Evolutionary conservation across 2,888 invertebrate genomes (phyloP), one percentile per base, ranked within the genome.

Genomic region (Spodoptera exigua): DNA sequence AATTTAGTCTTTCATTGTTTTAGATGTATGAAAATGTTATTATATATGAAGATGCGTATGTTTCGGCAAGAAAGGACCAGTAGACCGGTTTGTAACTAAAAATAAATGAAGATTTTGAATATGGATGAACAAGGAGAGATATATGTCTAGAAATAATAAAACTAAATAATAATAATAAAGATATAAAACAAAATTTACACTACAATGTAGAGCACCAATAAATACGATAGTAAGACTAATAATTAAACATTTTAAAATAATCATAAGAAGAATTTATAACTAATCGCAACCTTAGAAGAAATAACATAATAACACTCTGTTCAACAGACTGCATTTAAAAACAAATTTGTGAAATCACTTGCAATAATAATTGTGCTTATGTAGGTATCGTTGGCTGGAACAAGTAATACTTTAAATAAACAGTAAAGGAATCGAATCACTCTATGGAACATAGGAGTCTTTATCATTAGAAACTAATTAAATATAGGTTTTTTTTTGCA

Each of bases 341-440:
- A 41, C 44, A 34, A 62, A 17, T 37, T 45, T 37, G 43, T 56
- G 40, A 36, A 27, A 67, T 46, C 58, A 2, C 11, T 12, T 18
- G 10, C 7, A 43, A 47, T 63, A 21, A n/a, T n/a, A 36, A 46
- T 21, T 39, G 27, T 3, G 43, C 35, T 62, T 63, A 45, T 68
- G 47, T 46, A 45, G 62, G 47, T 46, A 40, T 27, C n/a, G 16
- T 36, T 35, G 7, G 7, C 10, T 17, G 32, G 39, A 61, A 53
- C 14, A 43, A 47, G 3, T 68, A 67, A 67, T 55, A 68, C 59
- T 64, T 61, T 48, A 27, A 9, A 40, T 16, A 41, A 48, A 52
- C 7, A n/a, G 27, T 27, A 0, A 27, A 27, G 27, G 7, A n/a
- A 37, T n/a, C 11, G n/a, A 36, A 11, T 27, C 7, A 47, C 10